Base-by-base conservation (phyloP, 2,797 vertebrate species). In the Chrysocyon brachyurus region DNA sequence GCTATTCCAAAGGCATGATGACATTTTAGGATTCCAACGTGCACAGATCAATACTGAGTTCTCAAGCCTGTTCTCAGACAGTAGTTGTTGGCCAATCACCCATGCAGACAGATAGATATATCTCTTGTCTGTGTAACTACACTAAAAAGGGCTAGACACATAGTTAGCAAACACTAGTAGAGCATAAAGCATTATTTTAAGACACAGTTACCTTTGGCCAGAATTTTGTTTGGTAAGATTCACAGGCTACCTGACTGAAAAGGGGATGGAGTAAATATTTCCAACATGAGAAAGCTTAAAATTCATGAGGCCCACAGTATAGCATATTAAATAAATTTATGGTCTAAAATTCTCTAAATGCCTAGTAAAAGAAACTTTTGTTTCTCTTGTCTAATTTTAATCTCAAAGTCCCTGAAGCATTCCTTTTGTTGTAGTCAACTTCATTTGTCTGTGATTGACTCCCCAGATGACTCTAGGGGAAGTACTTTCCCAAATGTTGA, bases 181-280 rank as follows among this genome's bases (percentile, higher is more conserved):
- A n/a, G 81, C 26, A 75, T n/a, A 90, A 89, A 40, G 12, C 91
- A 91, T 40, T 78, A 93, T 12, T 75, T 75, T 82, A 95, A 96
- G 49, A 73, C 16, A 84, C 1, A 61, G 59, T 85, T 68, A 59
- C 19, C 40, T 89, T 93, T n/a, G 73, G 68, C 83, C 59, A 96
- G 79, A 95, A 87, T 90, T 3, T 94, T 91, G 70, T 93, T 33
- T 78, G 59, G 56, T 36, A 95, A 94, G 89, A 81, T 63, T 88
- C 36, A 87, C 11, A 66, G 56, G 36, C 19, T 91, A 81, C 12
- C 22, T 82, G n/a, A 72, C 85, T 95, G 19, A 96, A 87, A 89
- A 54, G 40, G 10, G 26, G 12, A 46, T 19, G 3, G 9, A 49
- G 26, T 57, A 70, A 82, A 19, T 64, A 56, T 28, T 87, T 94